These are phyloP conservation scores for Sinopyrophorus schimmeli DNA, from an alignment of 2,888 invertebrate species.

Conservation along the genomic window DNA sequence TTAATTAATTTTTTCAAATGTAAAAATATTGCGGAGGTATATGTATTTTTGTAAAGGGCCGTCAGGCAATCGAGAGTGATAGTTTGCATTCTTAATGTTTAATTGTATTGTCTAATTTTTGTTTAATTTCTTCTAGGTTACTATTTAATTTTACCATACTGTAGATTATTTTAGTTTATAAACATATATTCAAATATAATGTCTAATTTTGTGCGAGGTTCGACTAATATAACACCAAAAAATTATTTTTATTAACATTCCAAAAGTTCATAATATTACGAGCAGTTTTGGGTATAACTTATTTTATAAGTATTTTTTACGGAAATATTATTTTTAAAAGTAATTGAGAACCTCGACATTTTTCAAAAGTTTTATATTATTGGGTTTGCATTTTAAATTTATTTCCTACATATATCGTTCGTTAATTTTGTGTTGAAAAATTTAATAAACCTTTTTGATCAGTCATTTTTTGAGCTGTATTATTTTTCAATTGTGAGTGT, in stretches of 20 bases:
- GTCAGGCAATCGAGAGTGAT: constrained; percentile 51
- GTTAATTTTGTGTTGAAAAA: constrained; percentile 19
- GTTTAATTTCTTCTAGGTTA: too few species aligned
- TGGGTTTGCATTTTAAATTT: constrained; percentile 9
- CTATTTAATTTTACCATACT: too few species aligned
- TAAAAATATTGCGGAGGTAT: constrained; percentile 47
- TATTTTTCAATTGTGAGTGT: constrained; percentile 13
- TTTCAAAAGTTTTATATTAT: too few species aligned
- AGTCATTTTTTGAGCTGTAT: constrained; percentile 21
- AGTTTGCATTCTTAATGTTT: constrained; percentile 47
- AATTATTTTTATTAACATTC: constrained; percentile 12
- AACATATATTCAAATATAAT: not conserved
- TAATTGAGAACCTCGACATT: not conserved
- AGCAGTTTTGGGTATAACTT: too few species aligned
- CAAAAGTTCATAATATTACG: too few species aligned
- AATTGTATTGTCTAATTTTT: constrained; percentile 9
- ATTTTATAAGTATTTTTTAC: too few species aligned
- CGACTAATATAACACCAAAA: not conserved
- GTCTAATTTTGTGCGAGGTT: constrained; percentile 3
- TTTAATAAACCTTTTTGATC: constrained; percentile 27
- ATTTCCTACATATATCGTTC: constrained; percentile 4
- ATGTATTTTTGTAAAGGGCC: constrained; percentile 57
- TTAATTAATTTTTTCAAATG: constrained; percentile 27
- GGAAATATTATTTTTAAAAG: too few species aligned
- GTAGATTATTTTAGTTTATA: too few species aligned